A percentile compares a stretch with the other conserved stretches of the same genome.
These are phyloP conservation scores for Eunapius fragilis DNA, from an alignment of 37 sponge, comb jelly and placozoan species.

Conservation along the genomic window DNA sequence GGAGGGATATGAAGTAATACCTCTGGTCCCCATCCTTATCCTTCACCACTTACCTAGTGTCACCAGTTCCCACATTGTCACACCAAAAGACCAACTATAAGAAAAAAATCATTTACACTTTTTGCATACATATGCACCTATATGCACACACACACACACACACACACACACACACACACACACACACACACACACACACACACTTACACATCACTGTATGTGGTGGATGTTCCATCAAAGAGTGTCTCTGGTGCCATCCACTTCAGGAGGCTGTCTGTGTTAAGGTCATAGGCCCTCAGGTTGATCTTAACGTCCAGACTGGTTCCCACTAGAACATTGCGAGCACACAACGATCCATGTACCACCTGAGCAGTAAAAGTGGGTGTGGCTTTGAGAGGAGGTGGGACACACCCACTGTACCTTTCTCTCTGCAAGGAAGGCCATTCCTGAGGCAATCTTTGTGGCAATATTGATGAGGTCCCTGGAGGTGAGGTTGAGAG, in stretches of 20 bases:
- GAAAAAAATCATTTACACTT: neutral
- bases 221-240: conserved; percentile 42
- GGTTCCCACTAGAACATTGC: conserved; percentile 73
- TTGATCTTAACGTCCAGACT: conserved; percentile 77
- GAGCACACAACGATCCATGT: conserved; percentile 71
- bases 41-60: conserved; percentile 51
- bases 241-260: conserved; percentile 76
- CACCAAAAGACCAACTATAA: conserved; percentile 74
- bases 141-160: too few relatives aligned
- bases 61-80: conserved; percentile 78
- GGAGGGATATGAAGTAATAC: neutral
- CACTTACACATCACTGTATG: conserved; percentile 78
- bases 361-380: conserved; percentile 40
- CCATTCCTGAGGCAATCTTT: conserved; percentile 74
- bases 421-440: conserved; percentile 45
- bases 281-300: conserved; percentile 47
- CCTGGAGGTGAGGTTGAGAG: conserved; percentile 48
- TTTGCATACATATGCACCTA: neutral
- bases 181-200: too few relatives aligned
- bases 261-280: conserved; percentile 25
- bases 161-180: too few relatives aligned
- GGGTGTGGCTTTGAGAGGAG: neutral
- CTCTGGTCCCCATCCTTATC: neutral
- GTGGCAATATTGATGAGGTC: conserved; percentile 65
- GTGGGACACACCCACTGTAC: neutral